Conservation (phyloP, 2,797 vertebrate species). For the Pantherophis alleghaniensis region DNA sequence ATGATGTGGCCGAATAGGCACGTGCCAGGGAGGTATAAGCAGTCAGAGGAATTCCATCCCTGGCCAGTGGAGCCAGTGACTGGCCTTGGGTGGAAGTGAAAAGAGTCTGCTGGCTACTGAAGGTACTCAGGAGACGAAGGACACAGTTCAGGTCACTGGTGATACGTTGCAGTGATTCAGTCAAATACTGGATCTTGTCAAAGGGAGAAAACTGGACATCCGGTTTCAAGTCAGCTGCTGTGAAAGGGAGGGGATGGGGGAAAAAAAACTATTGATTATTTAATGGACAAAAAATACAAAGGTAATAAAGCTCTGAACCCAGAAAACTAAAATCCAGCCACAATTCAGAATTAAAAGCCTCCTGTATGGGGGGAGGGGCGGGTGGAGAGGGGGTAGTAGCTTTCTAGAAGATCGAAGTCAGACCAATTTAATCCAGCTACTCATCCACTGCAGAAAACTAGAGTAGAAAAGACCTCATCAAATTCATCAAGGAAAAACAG, state of each 20-base stretch:
- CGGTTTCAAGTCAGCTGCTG: conserved; percentile 30
- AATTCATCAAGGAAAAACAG: not conserved
- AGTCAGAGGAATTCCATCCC: not conserved
- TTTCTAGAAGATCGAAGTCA: not conserved
- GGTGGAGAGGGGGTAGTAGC: not conserved
- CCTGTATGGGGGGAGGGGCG: accelerated
- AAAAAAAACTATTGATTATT: not conserved
- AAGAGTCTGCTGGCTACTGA: conserved; percentile 61
- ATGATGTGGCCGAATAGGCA: not conserved
- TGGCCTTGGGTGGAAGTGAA: conserved; percentile 28
- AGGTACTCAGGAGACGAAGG: conserved; percentile 74
- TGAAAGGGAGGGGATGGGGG: not conserved
- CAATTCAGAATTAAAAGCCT: not conserved
- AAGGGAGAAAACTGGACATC: conserved; percentile 57
- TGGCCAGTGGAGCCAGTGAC: not conserved
- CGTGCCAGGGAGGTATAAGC: not conserved
- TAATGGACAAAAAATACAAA: accelerated
- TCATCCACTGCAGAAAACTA: not conserved
- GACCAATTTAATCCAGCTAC: not conserved
- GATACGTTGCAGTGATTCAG: conserved; percentile 82
- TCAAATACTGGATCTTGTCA: conserved; percentile 80
- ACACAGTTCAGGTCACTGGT: conserved; percentile 82
- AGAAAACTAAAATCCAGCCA: not conserved
- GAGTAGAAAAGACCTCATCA: not conserved
- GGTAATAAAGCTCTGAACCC: too few species aligned